phyloP scores from a whole-genome alignment of 2,888 invertebrate species.

The Empis stercorea region DNA sequence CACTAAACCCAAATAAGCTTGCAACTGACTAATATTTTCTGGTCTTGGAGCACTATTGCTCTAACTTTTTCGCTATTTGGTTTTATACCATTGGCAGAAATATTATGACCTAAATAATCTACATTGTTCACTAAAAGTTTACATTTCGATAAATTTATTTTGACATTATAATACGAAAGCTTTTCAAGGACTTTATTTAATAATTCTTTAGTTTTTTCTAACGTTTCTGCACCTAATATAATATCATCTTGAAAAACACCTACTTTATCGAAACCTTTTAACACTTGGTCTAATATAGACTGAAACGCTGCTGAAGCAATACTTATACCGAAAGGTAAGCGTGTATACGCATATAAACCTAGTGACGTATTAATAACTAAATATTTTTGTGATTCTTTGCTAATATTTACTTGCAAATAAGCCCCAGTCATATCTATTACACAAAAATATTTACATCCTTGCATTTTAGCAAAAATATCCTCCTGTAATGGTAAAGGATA shows the following conservation, averaged over 20 bases:
- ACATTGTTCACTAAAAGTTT: constrained; percentile 9
- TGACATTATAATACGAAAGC: constrained; percentile 6
- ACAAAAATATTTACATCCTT: not conserved
- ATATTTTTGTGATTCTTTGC: too few relatives aligned
- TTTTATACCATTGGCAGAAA: constrained; percentile 5
- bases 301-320: too few relatives aligned
- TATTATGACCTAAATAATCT: too few relatives aligned
- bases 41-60: constrained; percentile 10
- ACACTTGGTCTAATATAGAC: too few relatives aligned
- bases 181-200: constrained; percentile 5
- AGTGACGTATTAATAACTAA: too few relatives aligned
- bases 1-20: constrained; percentile 11
- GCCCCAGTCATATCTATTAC: too few relatives aligned
- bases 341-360: too few relatives aligned
- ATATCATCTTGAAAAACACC: constrained; percentile 10
- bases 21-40: constrained; percentile 8
- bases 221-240: constrained; percentile 4
- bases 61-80: constrained; percentile 10
- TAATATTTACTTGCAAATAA: too few relatives aligned
- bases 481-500: too few relatives aligned
- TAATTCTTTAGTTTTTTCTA: constrained; percentile 2
- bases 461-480: too few relatives aligned
- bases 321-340: too few relatives aligned
- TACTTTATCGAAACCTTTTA: too few relatives aligned
- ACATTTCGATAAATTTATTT: constrained; percentile 10